Percentiles rank a stretch among this genome's conserved stretches.
phyloP scores from a whole-genome alignment of 2,888 invertebrate species.

The Dorcus parallelipipedus region DNA sequence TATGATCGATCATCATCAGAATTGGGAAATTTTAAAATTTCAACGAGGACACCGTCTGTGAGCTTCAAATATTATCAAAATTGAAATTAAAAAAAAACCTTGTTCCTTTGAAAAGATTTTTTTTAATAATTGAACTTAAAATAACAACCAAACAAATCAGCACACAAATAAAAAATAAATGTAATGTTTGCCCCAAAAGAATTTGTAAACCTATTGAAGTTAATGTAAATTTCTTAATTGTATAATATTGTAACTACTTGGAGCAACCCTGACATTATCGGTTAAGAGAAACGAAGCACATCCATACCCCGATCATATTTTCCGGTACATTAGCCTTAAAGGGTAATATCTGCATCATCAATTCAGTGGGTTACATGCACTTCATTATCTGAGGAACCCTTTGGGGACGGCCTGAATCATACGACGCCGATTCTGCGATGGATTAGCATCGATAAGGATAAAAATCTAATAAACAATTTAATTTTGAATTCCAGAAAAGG shows the following conservation, averaged over 20 bases:
- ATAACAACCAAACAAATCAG: no score
- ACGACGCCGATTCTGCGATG: not conserved
- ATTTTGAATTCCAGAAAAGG: no score
- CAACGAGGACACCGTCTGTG: no score
- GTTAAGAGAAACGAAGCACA: conserved; percentile 5
- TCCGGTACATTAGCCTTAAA: conserved; percentile 12
- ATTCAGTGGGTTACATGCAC: conserved; percentile 6
- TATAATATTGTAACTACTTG: not conserved
- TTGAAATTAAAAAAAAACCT: not conserved
- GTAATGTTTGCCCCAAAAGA: no score
- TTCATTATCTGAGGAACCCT: not conserved
- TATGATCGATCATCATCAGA: no score
- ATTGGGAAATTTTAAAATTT: no score
- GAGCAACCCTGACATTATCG: not conserved
- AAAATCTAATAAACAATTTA: no score
- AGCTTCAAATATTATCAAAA: not conserved
- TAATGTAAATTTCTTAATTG: no score
- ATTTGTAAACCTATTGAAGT: no score
- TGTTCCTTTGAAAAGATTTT: not conserved
- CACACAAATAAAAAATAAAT: no score
- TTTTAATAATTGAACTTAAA: not conserved
- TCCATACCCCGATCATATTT: conserved; percentile 5
- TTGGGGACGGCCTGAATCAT: not conserved
- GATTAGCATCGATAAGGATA: no score
- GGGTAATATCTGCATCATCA: conserved; percentile 1